Base-by-base conservation (phyloP, 2,888 invertebrate genomes). In the Thymelicus lineola region DNA sequence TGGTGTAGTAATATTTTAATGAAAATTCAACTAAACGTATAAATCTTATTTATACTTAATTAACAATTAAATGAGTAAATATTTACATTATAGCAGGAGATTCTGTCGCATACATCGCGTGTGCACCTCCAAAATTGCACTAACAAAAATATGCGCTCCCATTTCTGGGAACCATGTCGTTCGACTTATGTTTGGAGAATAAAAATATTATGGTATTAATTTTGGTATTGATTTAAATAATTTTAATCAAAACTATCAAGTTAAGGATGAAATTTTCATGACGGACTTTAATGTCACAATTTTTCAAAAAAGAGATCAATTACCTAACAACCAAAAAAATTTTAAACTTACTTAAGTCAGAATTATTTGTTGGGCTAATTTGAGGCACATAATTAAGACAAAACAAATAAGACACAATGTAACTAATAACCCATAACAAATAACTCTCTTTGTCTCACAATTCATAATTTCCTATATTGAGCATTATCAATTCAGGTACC, bases 31-130 rank as follows among this genome's bases (percentile, higher is more conserved):
- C 93, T 93, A 92, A 92, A 93, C 88, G 93, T 93, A 93, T 93
- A 93, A 93, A 93, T 92, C 92, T 93, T 93, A 93, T 93, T 93
- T 93, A 93, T 93, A 93, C 93, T 91, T 92, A 89, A 86, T 90
- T 87, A 92, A 91, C 91, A 90, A 86, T 87, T 91, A 87, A 87
- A 84, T 87, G 86, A 81, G 82, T 89, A 86, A 84, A 88, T 91
- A 91, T 91, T 86, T 91, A 93, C 90, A 92, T 84, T 80, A 5
- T 81, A 87, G 86, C 83, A 83, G 82, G 81, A 79, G 80, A 75
- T 71, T 67, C 66, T 70, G 66, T 63, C 73, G 77, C 80, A 73
- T 77, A 77, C 78, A 77, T 72, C 53, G 75, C 76, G 72, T 73
- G 72, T 73, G 58, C 70, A 78, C 83, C 84, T 82, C 83, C 86